A percentile compares a stretch with the other conserved stretches of the same genome.
Conservation (phyloP, 2,797 vertebrate species). For the Crotalus adamanteus region DNA sequence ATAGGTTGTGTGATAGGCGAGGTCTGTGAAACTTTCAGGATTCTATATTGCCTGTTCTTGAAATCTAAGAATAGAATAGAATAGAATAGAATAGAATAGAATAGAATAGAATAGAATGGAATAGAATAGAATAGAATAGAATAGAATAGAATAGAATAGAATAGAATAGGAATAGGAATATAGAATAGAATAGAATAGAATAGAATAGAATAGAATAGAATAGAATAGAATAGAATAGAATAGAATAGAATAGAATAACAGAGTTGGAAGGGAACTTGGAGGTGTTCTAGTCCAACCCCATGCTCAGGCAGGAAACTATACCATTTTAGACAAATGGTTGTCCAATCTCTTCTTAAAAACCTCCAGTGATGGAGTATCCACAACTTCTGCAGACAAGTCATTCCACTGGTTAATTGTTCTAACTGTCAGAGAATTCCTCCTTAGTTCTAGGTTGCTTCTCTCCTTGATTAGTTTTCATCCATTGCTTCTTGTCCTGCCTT, state of each 20-base stretch:
- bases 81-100: fast-evolving
- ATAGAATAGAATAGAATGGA: neutral
- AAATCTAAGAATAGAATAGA: neutral
- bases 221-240: neutral
- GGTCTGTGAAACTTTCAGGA: neutral
- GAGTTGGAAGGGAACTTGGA: neutral
- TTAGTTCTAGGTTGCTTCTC: neutral
- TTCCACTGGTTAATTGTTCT: neutral
- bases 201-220: too few species aligned
- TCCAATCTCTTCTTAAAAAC: too few species aligned
- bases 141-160: too few species aligned
- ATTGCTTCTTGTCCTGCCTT: neutral
- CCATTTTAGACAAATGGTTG: neutral
- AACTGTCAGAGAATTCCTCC: neutral
- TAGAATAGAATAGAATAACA: too few species aligned
- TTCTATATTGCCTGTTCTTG: neutral
- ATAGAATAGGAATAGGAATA: neutral
- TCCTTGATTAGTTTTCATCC: neutral
- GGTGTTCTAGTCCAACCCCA: neutral
- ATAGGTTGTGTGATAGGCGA: neutral
- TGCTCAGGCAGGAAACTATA: neutral
- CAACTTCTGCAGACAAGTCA: fast-evolving
- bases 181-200: neutral
- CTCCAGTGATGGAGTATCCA: too few species aligned
- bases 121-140: neutral